Percentiles rank a stretch among this genome's conserved stretches.
These are phyloP conservation scores for Drosophila parvula DNA, from an alignment of 1,140 invertebrate genomes.

Conservation along the genomic window DNA sequence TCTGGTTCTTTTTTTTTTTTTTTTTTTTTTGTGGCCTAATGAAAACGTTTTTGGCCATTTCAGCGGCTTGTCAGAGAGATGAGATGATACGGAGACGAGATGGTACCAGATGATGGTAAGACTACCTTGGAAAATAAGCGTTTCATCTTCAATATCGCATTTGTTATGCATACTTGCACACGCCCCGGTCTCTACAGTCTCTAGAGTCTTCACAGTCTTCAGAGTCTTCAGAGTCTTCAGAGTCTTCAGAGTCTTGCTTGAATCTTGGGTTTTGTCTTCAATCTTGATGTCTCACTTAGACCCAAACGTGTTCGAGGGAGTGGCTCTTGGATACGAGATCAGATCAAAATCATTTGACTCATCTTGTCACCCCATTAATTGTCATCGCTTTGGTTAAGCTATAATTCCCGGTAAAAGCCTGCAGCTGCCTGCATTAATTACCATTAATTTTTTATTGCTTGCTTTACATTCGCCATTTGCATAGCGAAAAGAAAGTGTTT, in stretches of 20 bases:
- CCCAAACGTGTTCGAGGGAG: slow-evolving; percentile 34
- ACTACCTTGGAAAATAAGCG: slow-evolving; percentile 19
- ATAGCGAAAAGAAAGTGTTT: slow-evolving; percentile 74
- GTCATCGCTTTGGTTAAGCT: slow-evolving; percentile 4
- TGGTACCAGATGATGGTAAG: slow-evolving; percentile 20
- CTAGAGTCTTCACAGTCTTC: neutral
- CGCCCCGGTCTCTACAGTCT: slow-evolving; percentile 1
- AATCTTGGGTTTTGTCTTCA: slow-evolving; percentile 15
- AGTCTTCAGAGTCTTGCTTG: neutral
- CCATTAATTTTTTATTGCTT: slow-evolving; percentile 53
- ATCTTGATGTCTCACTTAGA: slow-evolving; percentile 49
- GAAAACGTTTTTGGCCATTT: slow-evolving; percentile 74
- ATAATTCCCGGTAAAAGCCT: slow-evolving; percentile 50
- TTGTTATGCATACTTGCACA: slow-evolving; percentile 47
- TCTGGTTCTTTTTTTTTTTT: slow-evolving; percentile 23
- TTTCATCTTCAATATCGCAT: slow-evolving; percentile 30
- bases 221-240: neutral
- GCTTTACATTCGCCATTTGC: slow-evolving; percentile 58
- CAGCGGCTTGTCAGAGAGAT: slow-evolving; percentile 62
- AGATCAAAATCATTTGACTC: slow-evolving; percentile 15
- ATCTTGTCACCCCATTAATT: slow-evolving; percentile 39
- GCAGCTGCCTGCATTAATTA: slow-evolving; percentile 31
- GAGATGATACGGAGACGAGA: slow-evolving; percentile 28
- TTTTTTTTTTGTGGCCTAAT: slow-evolving; percentile 57
- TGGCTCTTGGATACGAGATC: slow-evolving; percentile 17